These are phyloP conservation scores for Halictus ligatus DNA, from an alignment of 2,888 invertebrate species.

Conservation along the genomic window DNA sequence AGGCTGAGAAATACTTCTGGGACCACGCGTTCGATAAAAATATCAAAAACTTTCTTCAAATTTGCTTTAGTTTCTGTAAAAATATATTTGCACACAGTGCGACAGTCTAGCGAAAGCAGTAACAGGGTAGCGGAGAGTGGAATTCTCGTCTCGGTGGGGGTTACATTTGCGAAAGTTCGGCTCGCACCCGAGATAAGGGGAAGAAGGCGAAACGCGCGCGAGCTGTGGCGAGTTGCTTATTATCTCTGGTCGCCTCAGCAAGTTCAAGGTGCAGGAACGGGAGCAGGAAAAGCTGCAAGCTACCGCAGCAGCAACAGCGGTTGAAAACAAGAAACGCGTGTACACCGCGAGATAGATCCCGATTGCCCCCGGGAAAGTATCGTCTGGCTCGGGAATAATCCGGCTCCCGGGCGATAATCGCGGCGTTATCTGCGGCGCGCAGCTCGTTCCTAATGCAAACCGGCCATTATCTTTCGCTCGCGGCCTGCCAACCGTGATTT, in stretches of 20 bases:
- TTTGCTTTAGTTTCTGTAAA: no score
- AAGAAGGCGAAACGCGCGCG: not conserved
- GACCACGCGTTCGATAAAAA: no score
- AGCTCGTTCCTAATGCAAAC: constrained; percentile 25
- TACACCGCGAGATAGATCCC: not conserved
- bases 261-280: constrained; percentile 2
- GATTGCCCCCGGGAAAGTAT: constrained; percentile 11
- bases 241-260: not conserved
- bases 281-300: not conserved
- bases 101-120: not conserved
- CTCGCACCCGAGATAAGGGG: not conserved
- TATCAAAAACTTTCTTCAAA: no score
- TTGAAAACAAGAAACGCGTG: constrained; percentile 8
- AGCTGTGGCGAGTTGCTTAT: no score
- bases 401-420: constrained; percentile 16
- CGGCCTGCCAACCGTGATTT: constrained; percentile 24
- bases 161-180: not conserved
- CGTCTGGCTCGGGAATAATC: constrained; percentile 15
- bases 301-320: not conserved
- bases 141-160: not conserved
- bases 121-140: not conserved
- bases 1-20: no score
- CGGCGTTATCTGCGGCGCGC: constrained; percentile 27
- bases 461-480: constrained; percentile 8
- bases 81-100: no score